Evolutionary conservation across 2,888 invertebrate genomes (phyloP).

Genomic region (Apodemia hepburni): DNA sequence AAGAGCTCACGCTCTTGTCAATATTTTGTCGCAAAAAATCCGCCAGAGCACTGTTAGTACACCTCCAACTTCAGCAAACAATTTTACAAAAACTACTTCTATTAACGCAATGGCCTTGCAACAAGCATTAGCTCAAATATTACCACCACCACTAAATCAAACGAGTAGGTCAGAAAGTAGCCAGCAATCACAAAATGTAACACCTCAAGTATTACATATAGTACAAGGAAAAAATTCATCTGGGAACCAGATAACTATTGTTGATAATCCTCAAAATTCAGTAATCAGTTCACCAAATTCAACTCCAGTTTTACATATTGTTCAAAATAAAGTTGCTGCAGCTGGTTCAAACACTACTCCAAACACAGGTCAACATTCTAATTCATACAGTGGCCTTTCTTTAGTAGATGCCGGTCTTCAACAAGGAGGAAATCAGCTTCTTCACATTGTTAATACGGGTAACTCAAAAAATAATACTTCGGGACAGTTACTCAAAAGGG

Average conservation of each 20-base stretch:
- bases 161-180: slow-evolving; percentile 47
- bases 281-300: slow-evolving; percentile 59
- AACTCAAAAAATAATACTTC: slow-evolving; percentile 57
- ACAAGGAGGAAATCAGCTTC: slow-evolving; percentile 68
- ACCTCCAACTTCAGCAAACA: slow-evolving; percentile 43
- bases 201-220: slow-evolving; percentile 68
- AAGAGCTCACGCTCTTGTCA: slow-evolving; percentile 64
- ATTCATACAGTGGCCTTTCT: slow-evolving; percentile 61
- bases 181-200: slow-evolving; percentile 39
- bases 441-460: slow-evolving; percentile 72
- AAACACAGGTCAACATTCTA: slow-evolving; percentile 46
- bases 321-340: slow-evolving; percentile 59
- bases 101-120: slow-evolving; percentile 68
- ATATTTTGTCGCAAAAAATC: slow-evolving; percentile 75
- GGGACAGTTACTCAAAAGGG: slow-evolving; percentile 67
- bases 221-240: slow-evolving; percentile 67
- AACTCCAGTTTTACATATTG: slow-evolving; percentile 69
- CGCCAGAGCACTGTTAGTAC: slow-evolving; percentile 47
- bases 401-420: slow-evolving; percentile 66
- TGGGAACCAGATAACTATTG: slow-evolving; percentile 61
- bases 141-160: slow-evolving; percentile 67
- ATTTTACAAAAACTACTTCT: slow-evolving; percentile 54
- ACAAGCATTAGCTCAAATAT: slow-evolving; percentile 70
- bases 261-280: slow-evolving; percentile 63
- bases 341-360: slow-evolving; percentile 44